Conservation (phyloP, 2,113 vertebrate species). For the Electrona antarctica region DNA sequence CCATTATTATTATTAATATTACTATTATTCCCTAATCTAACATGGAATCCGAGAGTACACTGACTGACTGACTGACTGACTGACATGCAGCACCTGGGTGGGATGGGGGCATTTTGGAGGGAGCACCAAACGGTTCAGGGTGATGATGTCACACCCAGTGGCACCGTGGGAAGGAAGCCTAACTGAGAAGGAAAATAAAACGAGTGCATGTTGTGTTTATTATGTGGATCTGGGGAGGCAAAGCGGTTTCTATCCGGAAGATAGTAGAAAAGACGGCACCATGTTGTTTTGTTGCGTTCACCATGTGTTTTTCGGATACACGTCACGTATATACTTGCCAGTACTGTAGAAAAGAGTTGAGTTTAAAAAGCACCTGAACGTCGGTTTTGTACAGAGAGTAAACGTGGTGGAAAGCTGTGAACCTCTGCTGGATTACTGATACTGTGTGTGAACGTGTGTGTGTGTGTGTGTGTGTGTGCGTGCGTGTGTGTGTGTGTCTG, state of each 20-base stretch:
- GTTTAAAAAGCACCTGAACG: conserved; percentile 76
- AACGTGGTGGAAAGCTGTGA: conserved; percentile 48
- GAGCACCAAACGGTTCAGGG: conserved; percentile 61
- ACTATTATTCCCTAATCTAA: conserved; percentile 78
- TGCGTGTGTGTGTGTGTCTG: neutral
- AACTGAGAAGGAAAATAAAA: conserved; percentile 56
- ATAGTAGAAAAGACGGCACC: conserved; percentile 31
- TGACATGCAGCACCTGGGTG: conserved; percentile 77
- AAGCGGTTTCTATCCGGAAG: neutral
- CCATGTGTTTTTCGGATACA: conserved; percentile 42
- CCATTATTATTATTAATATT: conserved; percentile 74
- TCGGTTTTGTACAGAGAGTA: conserved; percentile 67
- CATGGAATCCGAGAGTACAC: conserved; percentile 73
- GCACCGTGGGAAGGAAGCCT: conserved; percentile 47
- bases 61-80: conserved; percentile 71
- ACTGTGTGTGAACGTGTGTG: neutral
- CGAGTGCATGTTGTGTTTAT: conserved; percentile 23
- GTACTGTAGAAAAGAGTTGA: conserved; percentile 70
- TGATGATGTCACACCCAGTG: conserved; percentile 59
- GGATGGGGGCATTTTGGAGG: conserved; percentile 12
- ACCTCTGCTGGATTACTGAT: too few relatives aligned
- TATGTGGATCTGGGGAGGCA: neutral
- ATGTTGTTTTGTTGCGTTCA: neutral
- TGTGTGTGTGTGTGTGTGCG: neutral
- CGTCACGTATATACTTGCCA: conserved; percentile 47